Percentiles rank a stretch among this genome's conserved stretches.
Conservation (phyloP, 2,888 invertebrate genomes). For the Maniola hyperantus region DNA sequence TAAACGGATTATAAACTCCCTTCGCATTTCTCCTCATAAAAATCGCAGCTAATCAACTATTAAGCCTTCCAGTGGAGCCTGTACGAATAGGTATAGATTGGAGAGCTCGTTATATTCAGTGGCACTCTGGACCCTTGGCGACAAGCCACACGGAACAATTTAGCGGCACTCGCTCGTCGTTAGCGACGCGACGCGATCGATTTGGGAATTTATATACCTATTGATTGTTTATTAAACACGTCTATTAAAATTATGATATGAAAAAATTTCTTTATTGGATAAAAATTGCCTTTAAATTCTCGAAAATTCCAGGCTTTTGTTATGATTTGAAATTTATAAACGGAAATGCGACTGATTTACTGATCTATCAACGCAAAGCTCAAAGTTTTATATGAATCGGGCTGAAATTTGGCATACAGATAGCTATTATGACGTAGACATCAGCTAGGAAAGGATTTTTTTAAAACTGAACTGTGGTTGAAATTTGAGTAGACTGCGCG, state of each 20-base stretch:
- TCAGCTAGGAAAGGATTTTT: too few relatives aligned
- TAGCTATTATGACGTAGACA: too few relatives aligned
- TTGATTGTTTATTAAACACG: slow-evolving; percentile 31
- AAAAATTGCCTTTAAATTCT: too few relatives aligned
- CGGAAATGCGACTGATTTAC: too few relatives aligned
- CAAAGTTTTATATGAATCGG: too few relatives aligned
- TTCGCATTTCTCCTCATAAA: slow-evolving; percentile 16
- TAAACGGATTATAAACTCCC: slow-evolving; percentile 11
- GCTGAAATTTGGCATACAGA: too few relatives aligned
- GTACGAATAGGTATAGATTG: slow-evolving; percentile 21
- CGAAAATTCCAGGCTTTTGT: too few relatives aligned
- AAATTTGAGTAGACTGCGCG: too few relatives aligned
- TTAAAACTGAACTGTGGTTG: too few relatives aligned
- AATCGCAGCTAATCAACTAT: slow-evolving; percentile 29
- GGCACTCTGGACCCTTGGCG: slow-evolving; percentile 55
- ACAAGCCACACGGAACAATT: slow-evolving; percentile 60
- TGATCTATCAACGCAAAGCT: too few relatives aligned
- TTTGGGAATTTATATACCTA: slow-evolving; percentile 33
- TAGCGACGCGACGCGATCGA: slow-evolving; percentile 46
- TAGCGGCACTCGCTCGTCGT: slow-evolving; percentile 44
- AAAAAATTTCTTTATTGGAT: background rate
- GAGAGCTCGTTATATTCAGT: slow-evolving; percentile 52
- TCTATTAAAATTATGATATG: background rate
- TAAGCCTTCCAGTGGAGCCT: slow-evolving; percentile 23
- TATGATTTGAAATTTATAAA: too few relatives aligned